Base-by-base conservation (phyloP, 2,797 vertebrate species). In the Typhlichthys subterraneus region DNA sequence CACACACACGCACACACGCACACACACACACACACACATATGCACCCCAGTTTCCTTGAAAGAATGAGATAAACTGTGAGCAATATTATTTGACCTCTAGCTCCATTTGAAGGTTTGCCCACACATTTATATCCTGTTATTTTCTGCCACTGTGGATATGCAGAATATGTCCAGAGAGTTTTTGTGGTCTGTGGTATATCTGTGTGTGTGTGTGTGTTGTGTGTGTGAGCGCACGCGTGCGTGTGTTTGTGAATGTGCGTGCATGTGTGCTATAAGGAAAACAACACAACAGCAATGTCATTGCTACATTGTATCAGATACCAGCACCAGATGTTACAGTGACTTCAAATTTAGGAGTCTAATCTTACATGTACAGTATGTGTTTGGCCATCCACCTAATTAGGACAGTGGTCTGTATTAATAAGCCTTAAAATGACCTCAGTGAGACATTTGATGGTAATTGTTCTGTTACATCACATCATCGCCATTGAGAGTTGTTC, bases 61-160 rank as follows among this genome's bases (percentile, higher is more conserved):
- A 65, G 69, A 80, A 72, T 69, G 72, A 71, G 73, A 75, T 56
- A 66, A 75, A 72, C 83, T 71, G 74, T 48, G 73, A 83, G 73
- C 17, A 12, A 57, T 82, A 77, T 85, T 83, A 72, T 84, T 87
- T 83, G 85, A 71, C 67, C 67, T 73, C 75, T 74, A 65, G 60
- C 65, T 51, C 58, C 73, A 62, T 80, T 79, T 79, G 70, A 86
- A 81, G 64, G 77, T 75, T 71, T 9, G 33, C 50, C 71, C 63
- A 63, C 78, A 86, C 82, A 85, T 85, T 83, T 79, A 80, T 78
- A 76, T 89, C 85, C 82, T 89, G 86, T 87, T 86, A 78, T 86
- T 79, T 65, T 42, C 13, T 29, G 66, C 71, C 3, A n/a, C 69
- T 60, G 76, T 57, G 80, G 65, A 70, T 63, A 33, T 66, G 70